Evolutionary conservation across 2,797 vertebrate species (phyloP), one percentile per base, ranked within the genome.

Genomic region (Eulemur mongoz): DNA sequence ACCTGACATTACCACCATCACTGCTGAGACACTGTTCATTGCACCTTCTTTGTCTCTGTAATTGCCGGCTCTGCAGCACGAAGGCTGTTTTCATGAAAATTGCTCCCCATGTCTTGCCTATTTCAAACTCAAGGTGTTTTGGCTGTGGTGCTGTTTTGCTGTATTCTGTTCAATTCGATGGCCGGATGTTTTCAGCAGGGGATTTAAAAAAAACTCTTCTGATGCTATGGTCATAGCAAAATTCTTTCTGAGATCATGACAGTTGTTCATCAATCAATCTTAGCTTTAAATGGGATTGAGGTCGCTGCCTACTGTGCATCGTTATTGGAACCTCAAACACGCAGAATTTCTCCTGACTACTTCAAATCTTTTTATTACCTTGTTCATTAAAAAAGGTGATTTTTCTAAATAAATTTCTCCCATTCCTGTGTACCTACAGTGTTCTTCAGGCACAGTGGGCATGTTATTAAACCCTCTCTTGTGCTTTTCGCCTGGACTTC

Each of bases 391-490:
- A 50, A 22, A 4, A 22, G n/a, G 70, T 5, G 2, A 12, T 20
- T 79, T 85, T 54, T 70, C n/a, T 20, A 9, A 73, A 20, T 17
- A 45, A 12, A 50, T 38, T 22, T 25, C 3, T 40, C 22, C 7
- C 5, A 0, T 67, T 78, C n/a, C 81, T 30, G 0, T 4, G 45
- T 30, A 12, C 35, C 4, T 1, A 27, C 45, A 17, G 1, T 1
- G 25, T 2, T 23, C 45, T 1, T 22, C 25, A 1, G 27, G 43
- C 7, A 35, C 52, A 27, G 14, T 18, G 7, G 22, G 9, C 7
- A 1, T 4, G 5, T 14, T 11, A n/a, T 52, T 43, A 5, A 0
- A 25, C 2, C 13, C 43, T 67, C 11, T 50, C 1, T 1, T 22
- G 18, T 3, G 17, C 8, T 18, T 65, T 43, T 23, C 5, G 1